These are phyloP conservation scores for Bugulina stolonifera DNA, from an alignment of 2,888 invertebrate species.

Conservation along the genomic window DNA sequence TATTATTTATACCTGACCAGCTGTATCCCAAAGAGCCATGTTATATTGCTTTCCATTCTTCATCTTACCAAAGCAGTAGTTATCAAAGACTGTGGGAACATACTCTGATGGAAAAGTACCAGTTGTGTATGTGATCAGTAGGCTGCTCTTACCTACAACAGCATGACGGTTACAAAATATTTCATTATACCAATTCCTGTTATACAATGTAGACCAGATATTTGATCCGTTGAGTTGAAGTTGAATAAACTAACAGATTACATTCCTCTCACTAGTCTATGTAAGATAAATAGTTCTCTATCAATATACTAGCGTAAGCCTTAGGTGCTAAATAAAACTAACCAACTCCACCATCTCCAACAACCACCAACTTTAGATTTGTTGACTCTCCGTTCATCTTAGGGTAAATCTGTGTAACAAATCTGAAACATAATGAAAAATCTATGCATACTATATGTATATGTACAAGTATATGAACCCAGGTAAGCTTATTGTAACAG, in stretches of 20 bases:
- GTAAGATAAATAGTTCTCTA: too few relatives aligned
- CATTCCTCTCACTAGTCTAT: too few relatives aligned
- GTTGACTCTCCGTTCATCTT: slow-evolving; percentile 30
- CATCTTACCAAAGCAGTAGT: slow-evolving; percentile 38
- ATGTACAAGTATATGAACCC: too few relatives aligned
- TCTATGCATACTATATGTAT: too few relatives aligned
- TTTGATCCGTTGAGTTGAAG: neutral
- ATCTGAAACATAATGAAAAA: too few relatives aligned
- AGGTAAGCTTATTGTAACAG: too few relatives aligned
- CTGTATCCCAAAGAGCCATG: slow-evolving; percentile 44
- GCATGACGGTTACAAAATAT: neutral
- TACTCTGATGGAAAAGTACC: slow-evolving; percentile 42
- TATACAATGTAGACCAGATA: neutral
- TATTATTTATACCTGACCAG: slow-evolving; percentile 46
- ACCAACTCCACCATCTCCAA: slow-evolving; percentile 41
- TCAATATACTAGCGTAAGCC: too few relatives aligned
- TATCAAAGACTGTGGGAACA: slow-evolving; percentile 50
- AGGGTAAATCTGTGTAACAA: neutral
- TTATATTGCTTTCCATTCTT: slow-evolving; percentile 37
- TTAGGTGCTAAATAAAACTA: too few relatives aligned
- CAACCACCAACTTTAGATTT: slow-evolving; percentile 36
- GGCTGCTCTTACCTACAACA: slow-evolving; percentile 39
- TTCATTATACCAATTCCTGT: neutral
- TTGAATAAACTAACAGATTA: too few relatives aligned
- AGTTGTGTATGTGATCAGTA: slow-evolving; percentile 42